phyloP scores from a whole-genome alignment of 2,888 invertebrate genomes.

The Chrysotoxum bicinctum region DNA sequence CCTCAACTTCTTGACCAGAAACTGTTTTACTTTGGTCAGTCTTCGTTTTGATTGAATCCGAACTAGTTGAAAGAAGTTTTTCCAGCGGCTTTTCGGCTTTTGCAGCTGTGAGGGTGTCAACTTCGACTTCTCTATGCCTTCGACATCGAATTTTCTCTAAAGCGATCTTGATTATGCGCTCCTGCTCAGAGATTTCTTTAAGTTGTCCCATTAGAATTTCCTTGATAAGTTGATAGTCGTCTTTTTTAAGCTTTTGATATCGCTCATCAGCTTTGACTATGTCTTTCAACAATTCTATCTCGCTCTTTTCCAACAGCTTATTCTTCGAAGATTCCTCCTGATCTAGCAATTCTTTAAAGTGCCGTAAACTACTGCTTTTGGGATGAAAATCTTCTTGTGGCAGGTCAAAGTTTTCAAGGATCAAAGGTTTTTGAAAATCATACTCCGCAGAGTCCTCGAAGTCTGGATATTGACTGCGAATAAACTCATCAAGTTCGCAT shows the following conservation, averaged over 20 bases:
- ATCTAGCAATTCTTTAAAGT: slow-evolving; percentile 73
- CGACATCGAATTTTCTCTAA: slow-evolving; percentile 57
- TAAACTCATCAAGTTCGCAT: slow-evolving; percentile 35
- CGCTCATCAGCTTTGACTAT: slow-evolving; percentile 75
- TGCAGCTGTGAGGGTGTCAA: background rate
- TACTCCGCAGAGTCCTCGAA: slow-evolving; percentile 24
- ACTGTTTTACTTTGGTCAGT: background rate
- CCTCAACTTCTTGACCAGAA: slow-evolving; percentile 74
- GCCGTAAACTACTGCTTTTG: slow-evolving; percentile 14
- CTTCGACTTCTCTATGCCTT: slow-evolving; percentile 9
- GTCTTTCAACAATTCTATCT: slow-evolving; percentile 74
- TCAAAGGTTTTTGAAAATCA: slow-evolving; percentile 23
- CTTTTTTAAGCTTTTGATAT: slow-evolving; percentile 68
- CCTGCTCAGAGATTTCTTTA: slow-evolving; percentile 74
- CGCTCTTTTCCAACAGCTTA: slow-evolving; percentile 65
- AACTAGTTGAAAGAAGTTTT: background rate
- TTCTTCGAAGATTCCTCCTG: slow-evolving; percentile 46
- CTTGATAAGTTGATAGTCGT: slow-evolving; percentile 74
- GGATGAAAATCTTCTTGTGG: background rate
- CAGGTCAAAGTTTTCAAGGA: slow-evolving; percentile 1
- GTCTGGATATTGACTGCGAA: slow-evolving; percentile 34
- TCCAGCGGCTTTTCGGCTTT: slow-evolving; percentile 54
- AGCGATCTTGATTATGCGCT: slow-evolving; percentile 74
- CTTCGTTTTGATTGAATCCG: background rate
- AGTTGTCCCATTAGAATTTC: slow-evolving; percentile 74